A percentile compares a stretch with the other conserved stretches of the same genome.
These are phyloP conservation scores for Laterallus jamaicensis DNA, from an alignment of 2,113 vertebrate species.

Conservation along the genomic window DNA sequence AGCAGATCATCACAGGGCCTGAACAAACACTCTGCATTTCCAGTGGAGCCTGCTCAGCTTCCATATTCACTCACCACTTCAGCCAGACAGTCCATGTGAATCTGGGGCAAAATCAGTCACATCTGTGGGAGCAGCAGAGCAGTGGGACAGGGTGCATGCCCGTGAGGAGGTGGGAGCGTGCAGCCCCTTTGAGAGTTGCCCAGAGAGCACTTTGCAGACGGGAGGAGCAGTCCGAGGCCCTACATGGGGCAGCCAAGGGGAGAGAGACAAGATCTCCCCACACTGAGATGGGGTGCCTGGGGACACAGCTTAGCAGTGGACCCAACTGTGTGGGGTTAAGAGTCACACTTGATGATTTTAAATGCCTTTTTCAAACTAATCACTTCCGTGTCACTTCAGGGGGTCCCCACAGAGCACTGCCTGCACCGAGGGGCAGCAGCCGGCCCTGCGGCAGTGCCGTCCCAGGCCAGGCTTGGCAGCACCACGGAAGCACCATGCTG, in stretches of 20 bases:
- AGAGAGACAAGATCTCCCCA: not conserved
- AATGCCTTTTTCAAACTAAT: no score
- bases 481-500: not conserved
- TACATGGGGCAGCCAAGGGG: not conserved
- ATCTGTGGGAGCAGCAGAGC: not conserved
- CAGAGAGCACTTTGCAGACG: not conserved
- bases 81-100: not conserved
- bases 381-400: not conserved
- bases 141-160: no score
- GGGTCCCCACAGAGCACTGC: accelerated
- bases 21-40: not conserved
- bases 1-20: not conserved
- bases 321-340: no score
- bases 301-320: no score
- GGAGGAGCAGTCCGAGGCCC: not conserved
- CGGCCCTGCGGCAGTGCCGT: not conserved
- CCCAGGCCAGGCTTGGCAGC: not conserved
- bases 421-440: not conserved
- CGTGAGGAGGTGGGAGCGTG: accelerated
- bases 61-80: not conserved
- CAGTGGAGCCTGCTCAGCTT: not conserved
- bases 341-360: no score
- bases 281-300: no score
- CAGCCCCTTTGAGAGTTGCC: not conserved
- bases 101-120: not conserved